Conservation (phyloP, 2,113 vertebrate genomes). For the Sorex araneus region DNA sequence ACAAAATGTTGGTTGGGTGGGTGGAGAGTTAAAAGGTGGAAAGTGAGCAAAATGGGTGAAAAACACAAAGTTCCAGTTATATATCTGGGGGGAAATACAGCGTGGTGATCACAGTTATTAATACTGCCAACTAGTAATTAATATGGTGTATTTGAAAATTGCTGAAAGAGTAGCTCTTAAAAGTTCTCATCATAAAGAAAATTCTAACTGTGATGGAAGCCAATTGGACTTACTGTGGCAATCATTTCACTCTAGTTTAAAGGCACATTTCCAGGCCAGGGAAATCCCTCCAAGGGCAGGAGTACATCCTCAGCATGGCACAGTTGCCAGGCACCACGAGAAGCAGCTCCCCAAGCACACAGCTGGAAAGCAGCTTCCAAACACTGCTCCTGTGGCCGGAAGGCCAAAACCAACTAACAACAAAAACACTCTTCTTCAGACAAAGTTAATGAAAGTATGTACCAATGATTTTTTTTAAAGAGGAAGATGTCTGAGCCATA, state of each 20-base stretch:
- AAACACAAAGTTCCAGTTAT: not conserved
- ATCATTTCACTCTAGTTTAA: no score
- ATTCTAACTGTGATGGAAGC: not conserved
- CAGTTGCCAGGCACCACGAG: no score
- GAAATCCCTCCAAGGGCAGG: no score
- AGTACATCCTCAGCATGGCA: no score
- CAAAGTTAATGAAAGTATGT: slow-evolving; percentile 45
- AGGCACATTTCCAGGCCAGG: no score
- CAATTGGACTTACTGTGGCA: not conserved
- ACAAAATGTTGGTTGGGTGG: not conserved
- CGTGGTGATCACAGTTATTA: not conserved
- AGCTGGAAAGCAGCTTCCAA: no score
- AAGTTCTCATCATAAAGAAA: not conserved
- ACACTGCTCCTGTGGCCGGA: no score
- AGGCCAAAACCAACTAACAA: not conserved
- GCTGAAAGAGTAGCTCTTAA: not conserved
- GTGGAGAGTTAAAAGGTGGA: no score
- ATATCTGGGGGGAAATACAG: not conserved
- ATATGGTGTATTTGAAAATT: not conserved
- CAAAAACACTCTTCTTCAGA: not conserved
- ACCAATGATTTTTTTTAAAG: not conserved
- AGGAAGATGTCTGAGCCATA: not conserved
- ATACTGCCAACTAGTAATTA: no score
- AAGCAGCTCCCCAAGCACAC: no score
- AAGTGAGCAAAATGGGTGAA: not conserved